Percentiles rank a stretch among this genome's conserved stretches.
These are phyloP conservation scores for Diploscapter pachys DNA, from an alignment of 1,140 invertebrate genomes.

Conservation along the genomic window DNA sequence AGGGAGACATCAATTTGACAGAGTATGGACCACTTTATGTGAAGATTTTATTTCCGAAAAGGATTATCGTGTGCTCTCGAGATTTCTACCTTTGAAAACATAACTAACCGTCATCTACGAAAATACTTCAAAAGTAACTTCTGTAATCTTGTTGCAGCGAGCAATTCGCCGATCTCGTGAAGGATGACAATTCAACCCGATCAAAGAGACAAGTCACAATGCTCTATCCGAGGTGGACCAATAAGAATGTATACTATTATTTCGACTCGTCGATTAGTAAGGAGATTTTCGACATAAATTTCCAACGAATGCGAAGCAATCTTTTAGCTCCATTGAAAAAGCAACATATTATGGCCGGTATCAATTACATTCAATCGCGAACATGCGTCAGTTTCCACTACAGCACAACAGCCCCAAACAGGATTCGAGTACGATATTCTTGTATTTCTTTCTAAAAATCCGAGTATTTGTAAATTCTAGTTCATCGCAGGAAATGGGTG, in stretches of 20 bases:
- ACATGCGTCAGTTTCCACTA: slow-evolving; percentile 18
- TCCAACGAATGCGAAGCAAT: background rate
- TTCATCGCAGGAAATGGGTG: slow-evolving; percentile 29
- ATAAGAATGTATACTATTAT: slow-evolving; percentile 10
- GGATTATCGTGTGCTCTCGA: background rate
- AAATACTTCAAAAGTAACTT: too few species aligned
- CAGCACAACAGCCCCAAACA: slow-evolving; percentile 23
- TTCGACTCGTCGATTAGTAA: slow-evolving; percentile 5
- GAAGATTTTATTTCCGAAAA: background rate
- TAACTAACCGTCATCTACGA: background rate
- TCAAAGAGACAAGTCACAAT: slow-evolving; percentile 4
- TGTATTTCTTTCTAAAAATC: background rate
- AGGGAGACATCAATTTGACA: slow-evolving; percentile 27
- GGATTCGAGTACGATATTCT: slow-evolving; percentile 2
- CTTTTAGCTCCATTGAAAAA: background rate
- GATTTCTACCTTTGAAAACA: background rate
- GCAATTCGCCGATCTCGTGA: slow-evolving; percentile 1
- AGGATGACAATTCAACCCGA: background rate
- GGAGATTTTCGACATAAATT: background rate
- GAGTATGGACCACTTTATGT: slow-evolving; percentile 13
- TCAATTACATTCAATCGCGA: slow-evolving; percentile 8
- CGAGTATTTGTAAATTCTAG: background rate
- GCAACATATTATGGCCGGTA: background rate
- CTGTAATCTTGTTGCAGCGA: background rate
- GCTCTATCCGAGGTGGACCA: background rate